Base-by-base conservation (phyloP, 2,113 vertebrate genomes). In the Paraplagusia blochii region DNA sequence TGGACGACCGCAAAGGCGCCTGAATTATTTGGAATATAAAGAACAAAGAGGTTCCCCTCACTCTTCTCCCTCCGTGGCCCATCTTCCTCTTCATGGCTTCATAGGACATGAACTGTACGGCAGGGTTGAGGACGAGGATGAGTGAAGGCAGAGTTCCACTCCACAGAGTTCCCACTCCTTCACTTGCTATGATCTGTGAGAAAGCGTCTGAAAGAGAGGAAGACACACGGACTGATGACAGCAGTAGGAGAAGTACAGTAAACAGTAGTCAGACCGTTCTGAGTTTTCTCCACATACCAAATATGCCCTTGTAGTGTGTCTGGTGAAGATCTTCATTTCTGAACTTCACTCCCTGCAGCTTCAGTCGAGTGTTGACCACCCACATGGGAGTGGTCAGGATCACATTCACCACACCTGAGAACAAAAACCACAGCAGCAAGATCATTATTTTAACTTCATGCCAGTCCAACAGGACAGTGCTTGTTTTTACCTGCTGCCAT, bases 281-380 rank as follows among this genome's bases (percentile, higher is more conserved):
- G 38, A 40, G 38, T 5, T 17, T 81, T 39, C 4, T 19, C 19
- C 11, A 67, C 89, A 58, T 46, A 92, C 91, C 91, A 42, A 90
- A 86, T 57, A 92, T 92, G 58, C 91, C 91, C 16, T 57, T 87
- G 79, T 92, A 92, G 11, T 89, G 86, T 22, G 91, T 92, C 77
- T 89, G 90, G 0, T 91, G 88, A 39, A 92, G 75, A 29, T 92
- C 87, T 60, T 91, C 85, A 0, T 90, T 90, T 67, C 90, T 80
- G 69, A 92, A 92, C 72, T 90, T 92, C 4, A 74, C 91, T n/a
- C 91, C 91, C 74, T 92, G 91, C 42, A 92, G 82, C 77, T 92
- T 92, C 63, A 92, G 79, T 5, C 91, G 85, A 34, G 91, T 92
- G 86, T 92, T 92, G 63, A 92, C 91, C 66, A 92, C 91, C 91